Evolutionary conservation across 2,888 invertebrate genomes (phyloP).

Genomic region (Lasioglossum figueresi): DNA sequence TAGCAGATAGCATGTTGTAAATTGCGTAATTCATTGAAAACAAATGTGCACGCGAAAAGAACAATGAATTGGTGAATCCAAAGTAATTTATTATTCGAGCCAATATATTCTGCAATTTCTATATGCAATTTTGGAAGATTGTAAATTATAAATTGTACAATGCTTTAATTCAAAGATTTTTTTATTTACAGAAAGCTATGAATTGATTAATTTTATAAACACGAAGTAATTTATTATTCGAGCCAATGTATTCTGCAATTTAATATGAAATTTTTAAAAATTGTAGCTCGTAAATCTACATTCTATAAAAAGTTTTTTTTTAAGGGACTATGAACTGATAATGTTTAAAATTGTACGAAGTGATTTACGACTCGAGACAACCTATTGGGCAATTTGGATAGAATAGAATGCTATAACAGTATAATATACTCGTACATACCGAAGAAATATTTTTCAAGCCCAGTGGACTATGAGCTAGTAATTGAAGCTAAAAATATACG

Average conservation of each 20-base stretch:
- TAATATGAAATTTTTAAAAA: neutral
- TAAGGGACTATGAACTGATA: neutral
- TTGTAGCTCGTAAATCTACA: neutral
- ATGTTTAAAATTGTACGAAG: neutral
- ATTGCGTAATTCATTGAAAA: neutral
- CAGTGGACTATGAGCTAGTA: neutral
- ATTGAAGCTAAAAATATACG: neutral
- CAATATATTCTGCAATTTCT: conserved; percentile 1
- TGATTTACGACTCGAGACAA: too few species aligned
- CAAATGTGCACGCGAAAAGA: neutral
- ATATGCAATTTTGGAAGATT: neutral
- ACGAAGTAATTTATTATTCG: neutral
- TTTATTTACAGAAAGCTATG: neutral
- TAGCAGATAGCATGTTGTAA: neutral
- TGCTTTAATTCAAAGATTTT: neutral
- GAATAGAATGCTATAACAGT: neutral
- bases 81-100: conserved; percentile 1
- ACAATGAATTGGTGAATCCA: neutral
- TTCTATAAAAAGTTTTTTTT: neutral
- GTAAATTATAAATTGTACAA: neutral
- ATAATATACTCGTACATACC: too few species aligned
- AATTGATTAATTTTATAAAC: neutral
- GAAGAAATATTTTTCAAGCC: neutral
- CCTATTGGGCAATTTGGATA: neutral
- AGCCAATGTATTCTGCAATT: neutral